These are phyloP conservation scores for Linnaemya vulpina DNA, from an alignment of 2,888 invertebrate species.

Conservation along the genomic window DNA sequence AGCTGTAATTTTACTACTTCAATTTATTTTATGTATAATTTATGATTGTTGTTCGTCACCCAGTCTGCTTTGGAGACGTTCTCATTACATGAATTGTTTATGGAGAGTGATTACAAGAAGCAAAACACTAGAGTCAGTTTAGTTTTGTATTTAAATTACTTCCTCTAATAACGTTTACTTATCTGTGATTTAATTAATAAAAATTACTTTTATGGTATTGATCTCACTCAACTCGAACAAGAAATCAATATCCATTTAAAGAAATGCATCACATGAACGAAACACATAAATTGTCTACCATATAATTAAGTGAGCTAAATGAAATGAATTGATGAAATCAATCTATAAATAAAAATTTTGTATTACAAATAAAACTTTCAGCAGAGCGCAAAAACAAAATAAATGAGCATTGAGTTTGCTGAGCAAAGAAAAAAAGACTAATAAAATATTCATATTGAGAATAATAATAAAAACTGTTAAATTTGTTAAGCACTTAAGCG, in stretches of 20 bases:
- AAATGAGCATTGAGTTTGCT: slow-evolving; percentile 14
- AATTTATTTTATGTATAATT: too few relatives aligned
- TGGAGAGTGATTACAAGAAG: neutral
- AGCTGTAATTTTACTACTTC: too few relatives aligned
- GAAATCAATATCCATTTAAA: slow-evolving; percentile 7
- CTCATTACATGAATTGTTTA: too few relatives aligned
- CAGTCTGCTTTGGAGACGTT: too few relatives aligned
- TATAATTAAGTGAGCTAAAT: neutral
- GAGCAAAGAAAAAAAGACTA: slow-evolving; percentile 3
- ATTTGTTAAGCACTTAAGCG: neutral
- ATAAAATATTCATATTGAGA: slow-evolving; percentile 2
- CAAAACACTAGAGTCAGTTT: neutral
- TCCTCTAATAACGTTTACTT: neutral
- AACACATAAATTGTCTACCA: slow-evolving; percentile 9
- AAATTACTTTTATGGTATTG: neutral
- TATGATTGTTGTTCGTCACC: too few relatives aligned
- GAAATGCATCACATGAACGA: neutral
- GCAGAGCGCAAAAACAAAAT: slow-evolving; percentile 23
- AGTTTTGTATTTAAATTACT: neutral
- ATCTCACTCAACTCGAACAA: neutral
- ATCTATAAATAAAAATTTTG: slow-evolving; percentile 54
- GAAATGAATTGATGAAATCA: slow-evolving; percentile 37
- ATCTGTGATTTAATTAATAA: neutral
- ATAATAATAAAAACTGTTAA: neutral
- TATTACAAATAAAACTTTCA: slow-evolving; percentile 34